These are phyloP conservation scores for Drosophila tripunctata DNA, from an alignment of 2,888 invertebrate genomes.

Conservation along the genomic window DNA sequence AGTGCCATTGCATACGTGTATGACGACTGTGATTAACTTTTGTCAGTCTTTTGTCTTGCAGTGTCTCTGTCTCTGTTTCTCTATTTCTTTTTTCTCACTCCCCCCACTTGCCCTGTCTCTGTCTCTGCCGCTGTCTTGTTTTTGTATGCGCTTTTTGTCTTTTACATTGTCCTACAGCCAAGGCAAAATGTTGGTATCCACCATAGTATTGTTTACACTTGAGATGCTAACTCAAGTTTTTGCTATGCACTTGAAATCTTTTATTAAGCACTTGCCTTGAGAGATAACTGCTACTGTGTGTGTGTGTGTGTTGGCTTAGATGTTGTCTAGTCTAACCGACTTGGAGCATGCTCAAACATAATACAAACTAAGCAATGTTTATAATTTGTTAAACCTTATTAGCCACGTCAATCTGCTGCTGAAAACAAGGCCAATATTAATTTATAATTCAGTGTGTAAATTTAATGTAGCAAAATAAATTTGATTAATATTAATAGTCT, in stretches of 20 bases:
- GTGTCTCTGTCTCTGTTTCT: neutral
- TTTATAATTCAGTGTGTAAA: neutral
- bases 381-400: slow-evolving; percentile 21
- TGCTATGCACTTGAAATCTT: slow-evolving; percentile 61
- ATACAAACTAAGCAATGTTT: slow-evolving; percentile 6
- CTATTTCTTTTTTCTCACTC: too few species aligned
- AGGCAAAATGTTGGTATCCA: slow-evolving; percentile 52
- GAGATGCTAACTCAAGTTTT: slow-evolving; percentile 52
- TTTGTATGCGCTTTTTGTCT: slow-evolving; percentile 39
- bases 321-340: neutral
- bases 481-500: too few species aligned
- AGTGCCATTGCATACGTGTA: slow-evolving; percentile 52
- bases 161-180: slow-evolving; percentile 43
- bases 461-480: too few species aligned
- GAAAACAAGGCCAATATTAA: slow-evolving; percentile 1
- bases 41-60: slow-evolving; percentile 50
- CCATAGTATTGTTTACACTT: slow-evolving; percentile 54
- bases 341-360: slow-evolving; percentile 1
- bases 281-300: slow-evolving; percentile 5
- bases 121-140: neutral
- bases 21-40: slow-evolving; percentile 68
- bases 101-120: neutral
- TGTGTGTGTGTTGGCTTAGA: slow-evolving; percentile 3
- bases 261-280: slow-evolving; percentile 49
- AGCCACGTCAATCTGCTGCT: slow-evolving; percentile 3